Evolutionary conservation across 2,888 invertebrate genomes (phyloP).

Genomic region (Andrena camellia): DNA sequence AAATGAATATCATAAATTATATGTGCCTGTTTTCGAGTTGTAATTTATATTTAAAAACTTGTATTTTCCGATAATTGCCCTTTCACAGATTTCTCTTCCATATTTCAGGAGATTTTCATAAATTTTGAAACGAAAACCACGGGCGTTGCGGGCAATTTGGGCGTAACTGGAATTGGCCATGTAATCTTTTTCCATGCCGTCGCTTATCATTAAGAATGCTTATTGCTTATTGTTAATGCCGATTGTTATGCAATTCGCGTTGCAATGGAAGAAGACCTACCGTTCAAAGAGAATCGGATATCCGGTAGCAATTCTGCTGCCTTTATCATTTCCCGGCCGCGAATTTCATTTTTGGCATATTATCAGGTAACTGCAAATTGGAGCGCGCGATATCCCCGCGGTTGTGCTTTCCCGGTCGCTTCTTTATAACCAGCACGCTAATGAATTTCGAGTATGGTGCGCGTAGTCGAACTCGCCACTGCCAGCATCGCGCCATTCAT

Average conservation of each 20-base stretch:
- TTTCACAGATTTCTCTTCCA: no score
- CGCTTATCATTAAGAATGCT: neutral
- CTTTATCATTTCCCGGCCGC: constrained; percentile 7
- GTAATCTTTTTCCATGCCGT: no score
- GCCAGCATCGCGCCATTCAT: neutral
- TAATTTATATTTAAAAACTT: no score
- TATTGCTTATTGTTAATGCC: neutral
- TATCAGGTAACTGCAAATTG: constrained; percentile 52
- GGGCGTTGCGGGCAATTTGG: no score
- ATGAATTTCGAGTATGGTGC: constrained; percentile 17
- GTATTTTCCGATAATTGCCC: no score
- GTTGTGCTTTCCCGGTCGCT: constrained; percentile 6
- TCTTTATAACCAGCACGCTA: constrained; percentile 26
- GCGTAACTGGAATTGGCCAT: no score
- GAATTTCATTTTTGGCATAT: constrained; percentile 45
- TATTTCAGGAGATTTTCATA: no score
- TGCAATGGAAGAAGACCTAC: constrained; percentile 2
- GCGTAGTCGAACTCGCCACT: constrained; percentile 24
- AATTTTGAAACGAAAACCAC: no score
- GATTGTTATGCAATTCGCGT: constrained; percentile 8
- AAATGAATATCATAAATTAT: no score
- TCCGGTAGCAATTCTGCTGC: constrained; percentile 25
- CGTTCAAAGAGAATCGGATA: constrained; percentile 21
- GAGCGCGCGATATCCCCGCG: constrained; percentile 29
- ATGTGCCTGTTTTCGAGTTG: no score